Conservation (phyloP, 2,113 vertebrate genomes). For the Tylochromis polylepis region DNA sequence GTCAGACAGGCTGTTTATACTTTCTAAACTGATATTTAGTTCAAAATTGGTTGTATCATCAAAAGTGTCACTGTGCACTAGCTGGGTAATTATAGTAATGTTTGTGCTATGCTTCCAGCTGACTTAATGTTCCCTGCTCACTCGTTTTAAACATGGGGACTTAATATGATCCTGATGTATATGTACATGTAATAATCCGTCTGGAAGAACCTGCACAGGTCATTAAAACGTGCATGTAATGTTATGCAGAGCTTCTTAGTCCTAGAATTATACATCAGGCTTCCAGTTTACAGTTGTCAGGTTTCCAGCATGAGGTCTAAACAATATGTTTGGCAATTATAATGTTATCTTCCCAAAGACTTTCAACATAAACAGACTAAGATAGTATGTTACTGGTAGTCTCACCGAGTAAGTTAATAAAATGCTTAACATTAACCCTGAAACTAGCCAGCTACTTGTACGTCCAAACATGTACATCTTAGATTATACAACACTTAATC, state of each 20-base stretch:
- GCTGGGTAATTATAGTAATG: not conserved
- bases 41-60: not conserved
- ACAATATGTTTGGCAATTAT: not conserved
- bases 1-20: not conserved
- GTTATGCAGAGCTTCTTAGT: not conserved
- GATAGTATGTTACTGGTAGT: not conserved
- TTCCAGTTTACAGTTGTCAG: not conserved
- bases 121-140: fast-evolving
- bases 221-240: not conserved
- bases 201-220: fast-evolving
- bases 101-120: not conserved
- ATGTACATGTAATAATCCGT: too few species aligned
- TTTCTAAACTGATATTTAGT: not conserved
- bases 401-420: not conserved
- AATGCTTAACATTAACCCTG: not conserved
- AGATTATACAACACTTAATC: not conserved
- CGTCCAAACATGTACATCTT: not conserved
- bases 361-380: not conserved
- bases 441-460: not conserved
- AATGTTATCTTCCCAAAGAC: too few species aligned
- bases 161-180: not conserved
- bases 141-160: not conserved
- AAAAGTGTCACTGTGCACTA: not conserved
- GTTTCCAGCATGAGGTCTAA: not conserved
- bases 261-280: not conserved